A percentile compares a stretch with the other conserved stretches of the same genome.
phyloP scores from a whole-genome alignment of 2,797 vertebrate species.

The Linurgus olivaceus region DNA sequence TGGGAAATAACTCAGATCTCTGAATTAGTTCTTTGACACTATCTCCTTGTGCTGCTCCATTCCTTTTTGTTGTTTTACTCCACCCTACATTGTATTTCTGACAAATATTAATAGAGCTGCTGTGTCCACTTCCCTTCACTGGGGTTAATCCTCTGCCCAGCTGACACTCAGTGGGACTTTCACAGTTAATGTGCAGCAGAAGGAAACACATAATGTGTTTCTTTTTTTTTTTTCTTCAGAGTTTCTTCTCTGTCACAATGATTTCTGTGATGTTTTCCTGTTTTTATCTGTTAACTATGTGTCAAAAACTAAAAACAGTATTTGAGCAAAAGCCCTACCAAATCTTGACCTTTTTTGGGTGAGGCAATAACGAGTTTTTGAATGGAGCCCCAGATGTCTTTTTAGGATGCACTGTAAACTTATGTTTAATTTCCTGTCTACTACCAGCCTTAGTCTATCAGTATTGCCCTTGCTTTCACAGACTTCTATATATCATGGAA shows the following conservation, averaged over 20 bases:
- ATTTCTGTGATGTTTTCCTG: background rate
- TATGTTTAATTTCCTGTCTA: constrained; percentile 52
- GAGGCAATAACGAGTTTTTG: background rate
- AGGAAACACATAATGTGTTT: background rate
- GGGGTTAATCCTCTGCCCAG: background rate
- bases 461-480: background rate
- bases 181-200: background rate
- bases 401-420: constrained; percentile 40
- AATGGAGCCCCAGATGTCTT: background rate
- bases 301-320: constrained; percentile 7
- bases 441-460: background rate
- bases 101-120: background rate
- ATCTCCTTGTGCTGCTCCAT: background rate
- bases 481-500: background rate
- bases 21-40: background rate
- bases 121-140: background rate
- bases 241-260: background rate
- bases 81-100: background rate
- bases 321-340: background rate
- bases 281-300: background rate
- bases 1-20: background rate
- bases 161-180: background rate
- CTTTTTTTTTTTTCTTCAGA: rapidly evolving
- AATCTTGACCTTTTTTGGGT: background rate
- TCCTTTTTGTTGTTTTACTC: background rate